Base-by-base conservation (phyloP, 2,113 vertebrate species). In the Anhinga anhinga region DNA sequence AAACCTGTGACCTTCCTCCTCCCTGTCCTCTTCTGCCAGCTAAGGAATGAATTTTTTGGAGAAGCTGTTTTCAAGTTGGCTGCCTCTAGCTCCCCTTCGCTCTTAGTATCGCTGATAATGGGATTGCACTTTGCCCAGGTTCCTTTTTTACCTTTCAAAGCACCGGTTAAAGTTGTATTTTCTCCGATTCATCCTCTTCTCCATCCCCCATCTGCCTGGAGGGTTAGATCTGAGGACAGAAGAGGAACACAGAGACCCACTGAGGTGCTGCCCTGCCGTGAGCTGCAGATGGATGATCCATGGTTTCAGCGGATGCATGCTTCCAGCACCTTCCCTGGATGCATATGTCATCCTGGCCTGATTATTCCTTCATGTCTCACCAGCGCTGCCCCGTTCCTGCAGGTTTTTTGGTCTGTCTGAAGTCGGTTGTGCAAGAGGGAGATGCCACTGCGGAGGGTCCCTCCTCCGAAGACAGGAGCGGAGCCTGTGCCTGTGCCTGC, bases 71-170 rank as follows among this genome's bases (percentile, higher is more conserved):
- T 52, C 27, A 70, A 26, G 69, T 70, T 74, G 16, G 25, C 55
- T 70, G 55, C 99, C 96, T 99, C 99, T 74, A 98, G 98, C 91
- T 99, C 99, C 66, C 99, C 98, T 96, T 99, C 97, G 82, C 99
- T 98, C 59, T 99, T 99, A 58, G 98, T 99, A 44, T 97, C 98
- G 27, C 99, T 99, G 0, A 98, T 99, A 92, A 99, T 98, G 16
- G 99, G 99, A 97, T 98, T 99, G 97, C 99, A 99, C 94, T 99
- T 99, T 92, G 98, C 96, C 99, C 99, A 63, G 97, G 98, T 69
- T 99, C 92, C 98, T 99, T 99, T 98, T 99, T 99, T 40, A 99
- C 98, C 97, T 98, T 74, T 13, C 23, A 16, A 45, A 78, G 42
- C 14, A 52, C 5, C 52, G 62, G 36, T 53, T 38, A 22, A 47